These are phyloP conservation scores for Perithous albicinctus DNA, from an alignment of 2,888 invertebrate genomes.

Conservation along the genomic window DNA sequence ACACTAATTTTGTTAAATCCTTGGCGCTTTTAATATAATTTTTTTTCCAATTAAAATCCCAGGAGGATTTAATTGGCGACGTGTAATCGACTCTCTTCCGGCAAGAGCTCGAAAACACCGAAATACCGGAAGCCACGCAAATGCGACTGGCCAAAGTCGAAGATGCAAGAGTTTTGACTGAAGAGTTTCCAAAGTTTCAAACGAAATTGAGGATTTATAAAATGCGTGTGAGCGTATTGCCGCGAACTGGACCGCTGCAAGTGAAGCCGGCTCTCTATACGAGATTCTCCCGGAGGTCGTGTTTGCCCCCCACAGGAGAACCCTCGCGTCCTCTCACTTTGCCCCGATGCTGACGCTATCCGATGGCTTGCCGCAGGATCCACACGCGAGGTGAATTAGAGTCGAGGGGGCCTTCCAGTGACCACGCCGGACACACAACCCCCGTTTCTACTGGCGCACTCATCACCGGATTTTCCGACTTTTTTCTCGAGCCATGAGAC, in stretches of 20 bases:
- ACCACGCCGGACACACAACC: conserved; percentile 18
- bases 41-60: neutral
- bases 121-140: conserved; percentile 32
- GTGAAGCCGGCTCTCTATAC: conserved; percentile 77
- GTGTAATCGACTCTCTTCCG: conserved; percentile 66
- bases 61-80: neutral
- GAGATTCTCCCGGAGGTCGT: conserved; percentile 76
- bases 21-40: conserved; percentile 8
- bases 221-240: conserved; percentile 53
- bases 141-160: neutral
- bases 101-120: conserved; percentile 61
- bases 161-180: neutral
- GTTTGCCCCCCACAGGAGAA: conserved; percentile 69
- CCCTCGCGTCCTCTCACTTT: conserved; percentile 65
- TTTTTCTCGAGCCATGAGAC: conserved; percentile 13
- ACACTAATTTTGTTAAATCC: neutral
- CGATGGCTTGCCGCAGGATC: neutral
- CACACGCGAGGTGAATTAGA: neutral
- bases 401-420: conserved; percentile 4
- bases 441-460: conserved; percentile 9
- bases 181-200: neutral
- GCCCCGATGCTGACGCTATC: conserved; percentile 30
- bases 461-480: conserved; percentile 56
- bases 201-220: conserved; percentile 11
- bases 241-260: conserved; percentile 76